These are phyloP conservation scores for Cataglyphis hispanica DNA, from an alignment of 1,140 invertebrate species.

Conservation along the genomic window DNA sequence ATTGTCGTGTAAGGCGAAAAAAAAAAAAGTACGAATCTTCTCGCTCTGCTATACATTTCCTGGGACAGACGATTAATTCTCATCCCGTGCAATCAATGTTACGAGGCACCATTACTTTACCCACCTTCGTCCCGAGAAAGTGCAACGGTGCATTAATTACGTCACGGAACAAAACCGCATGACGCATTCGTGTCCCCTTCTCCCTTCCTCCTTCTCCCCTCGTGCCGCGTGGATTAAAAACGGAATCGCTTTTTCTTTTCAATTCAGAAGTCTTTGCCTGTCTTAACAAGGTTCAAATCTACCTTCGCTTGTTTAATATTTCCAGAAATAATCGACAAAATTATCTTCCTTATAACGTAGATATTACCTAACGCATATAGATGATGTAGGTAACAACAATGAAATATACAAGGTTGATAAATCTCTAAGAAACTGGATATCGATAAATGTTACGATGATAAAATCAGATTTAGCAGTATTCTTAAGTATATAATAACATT, in stretches of 20 bases:
- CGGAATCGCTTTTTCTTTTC: constrained; percentile 1
- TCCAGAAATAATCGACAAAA: too few species aligned
- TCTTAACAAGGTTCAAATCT: too few species aligned
- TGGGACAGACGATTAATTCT: not conserved
- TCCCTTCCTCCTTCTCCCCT: constrained; percentile 25
- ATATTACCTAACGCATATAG: too few species aligned
- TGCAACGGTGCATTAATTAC: constrained; percentile 65
- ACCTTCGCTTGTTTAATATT: too few species aligned
- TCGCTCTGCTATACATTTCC: not conserved
- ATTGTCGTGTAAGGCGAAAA: not conserved
- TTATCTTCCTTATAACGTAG: too few species aligned
- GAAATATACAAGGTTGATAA: too few species aligned
- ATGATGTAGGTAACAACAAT: too few species aligned
- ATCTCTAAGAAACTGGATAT: too few species aligned
- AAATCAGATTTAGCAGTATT: not conserved
- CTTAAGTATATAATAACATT: not conserved
- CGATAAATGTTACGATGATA: not conserved
- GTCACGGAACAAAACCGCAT: constrained; percentile 62
- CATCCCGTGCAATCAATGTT: not conserved
- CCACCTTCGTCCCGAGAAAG: constrained; percentile 47
- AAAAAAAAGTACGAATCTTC: not conserved
- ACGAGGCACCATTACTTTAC: constrained; percentile 8
- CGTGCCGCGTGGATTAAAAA: not conserved
- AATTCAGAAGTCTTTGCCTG: too few species aligned
- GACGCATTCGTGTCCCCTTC: constrained; percentile 47